Base-by-base conservation (phyloP, 2,797 vertebrate species). In the Poecilia velifera region DNA sequence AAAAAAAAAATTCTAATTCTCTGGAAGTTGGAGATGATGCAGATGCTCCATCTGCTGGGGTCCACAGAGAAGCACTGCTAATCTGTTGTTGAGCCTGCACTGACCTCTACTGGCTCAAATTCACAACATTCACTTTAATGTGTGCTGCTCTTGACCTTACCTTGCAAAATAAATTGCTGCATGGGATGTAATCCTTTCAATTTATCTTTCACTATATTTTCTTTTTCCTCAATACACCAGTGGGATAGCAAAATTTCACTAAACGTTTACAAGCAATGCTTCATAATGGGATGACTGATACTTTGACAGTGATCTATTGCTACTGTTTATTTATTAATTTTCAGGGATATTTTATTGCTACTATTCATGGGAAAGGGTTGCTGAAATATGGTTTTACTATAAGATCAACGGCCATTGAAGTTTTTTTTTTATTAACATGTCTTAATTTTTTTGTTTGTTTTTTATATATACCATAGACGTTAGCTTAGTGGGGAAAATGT, bases 81-180 rank as follows among this genome's bases (percentile, higher is more conserved):
- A 10, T n/a, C 13, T 72, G 41, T 74, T 71, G 9, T 36, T 81
- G 66, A 80, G 39, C 6, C 34, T 76, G 76, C 73, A 86, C 72
- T 6, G 87, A 78, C 89, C 82, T 92, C 93, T 93, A 82, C 82
- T 84, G 93, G 87, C 73, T n/a, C 68, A 6, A 5, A 43, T 43
- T 9, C 25, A 16, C 41, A 71, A 28, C 0, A n/a, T 45, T 28
- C 41, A 71, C 14, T 71, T n/a, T n/a, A n/a, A 41, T 22, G 10
- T 41, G 64, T 4, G 36, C 9, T n/a, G 25, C 68, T 71, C 25
- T 45, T 80, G 22, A 47, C 16, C 13, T 36, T 25, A 66, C 4
- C 20, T 73, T 57, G 18, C 8, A 73, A 73, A 12, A 39, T 6
- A 64, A 8, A 41, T 25, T 41, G 20, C 3, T 41, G 20, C 36